These are phyloP conservation scores for Paguma larvata DNA, from an alignment of 2,797 vertebrate genomes.

Conservation along the genomic window DNA sequence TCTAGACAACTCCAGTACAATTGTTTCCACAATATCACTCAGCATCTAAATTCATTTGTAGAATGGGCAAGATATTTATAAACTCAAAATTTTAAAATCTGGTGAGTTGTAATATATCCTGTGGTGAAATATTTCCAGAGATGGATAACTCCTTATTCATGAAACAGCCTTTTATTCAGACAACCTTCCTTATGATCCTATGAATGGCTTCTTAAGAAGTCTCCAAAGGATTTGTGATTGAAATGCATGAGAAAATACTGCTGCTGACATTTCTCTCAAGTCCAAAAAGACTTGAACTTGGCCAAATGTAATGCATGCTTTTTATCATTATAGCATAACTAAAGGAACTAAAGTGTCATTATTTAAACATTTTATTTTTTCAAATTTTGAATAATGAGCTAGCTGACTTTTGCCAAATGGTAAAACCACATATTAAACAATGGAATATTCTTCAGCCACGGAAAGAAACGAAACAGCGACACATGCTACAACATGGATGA, in stretches of 20 bases:
- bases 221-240: background rate
- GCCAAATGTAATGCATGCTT: background rate
- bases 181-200: background rate
- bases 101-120: background rate
- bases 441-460: background rate
- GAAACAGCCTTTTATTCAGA: background rate
- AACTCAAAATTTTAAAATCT: slow-evolving; percentile 25
- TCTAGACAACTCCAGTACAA: background rate
- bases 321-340: background rate
- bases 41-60: background rate
- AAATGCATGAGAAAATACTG: background rate
- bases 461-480: background rate
- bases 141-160: background rate
- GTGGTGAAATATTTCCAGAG: background rate
- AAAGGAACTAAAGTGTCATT: background rate
- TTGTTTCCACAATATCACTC: background rate
- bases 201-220: background rate
- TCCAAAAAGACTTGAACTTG: background rate
- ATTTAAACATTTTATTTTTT: slow-evolving; percentile 7
- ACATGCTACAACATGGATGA: background rate
- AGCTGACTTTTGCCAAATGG: background rate
- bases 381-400: background rate
- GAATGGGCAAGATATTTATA: background rate
- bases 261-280: background rate
- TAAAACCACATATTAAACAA: background rate